phyloP scores from a whole-genome alignment of 1,140 invertebrate genomes.

The Papilio aristodemus region DNA sequence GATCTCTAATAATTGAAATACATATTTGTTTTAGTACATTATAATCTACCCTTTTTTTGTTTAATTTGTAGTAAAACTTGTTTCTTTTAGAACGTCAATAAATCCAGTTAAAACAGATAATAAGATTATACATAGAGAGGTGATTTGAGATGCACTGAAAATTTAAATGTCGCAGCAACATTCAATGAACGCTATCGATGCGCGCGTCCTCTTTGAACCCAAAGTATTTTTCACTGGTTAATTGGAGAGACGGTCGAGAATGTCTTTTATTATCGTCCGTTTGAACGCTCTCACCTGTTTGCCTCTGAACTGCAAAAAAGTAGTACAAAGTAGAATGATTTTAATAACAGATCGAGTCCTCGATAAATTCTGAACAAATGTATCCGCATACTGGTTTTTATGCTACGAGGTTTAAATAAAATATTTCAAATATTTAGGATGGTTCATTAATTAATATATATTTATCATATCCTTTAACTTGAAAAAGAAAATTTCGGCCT shows the following conservation, averaged over 20 bases:
- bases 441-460: too few species aligned
- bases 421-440: too few species aligned
- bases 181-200: constrained; percentile 27
- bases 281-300: constrained; percentile 23
- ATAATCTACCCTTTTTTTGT: too few species aligned
- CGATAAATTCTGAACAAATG: not conserved
- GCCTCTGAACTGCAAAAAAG: constrained; percentile 25
- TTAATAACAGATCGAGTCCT: constrained; percentile 10
- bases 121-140: constrained; percentile 23
- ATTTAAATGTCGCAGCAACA: not conserved
- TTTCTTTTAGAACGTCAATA: too few species aligned
- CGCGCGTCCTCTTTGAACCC: constrained; percentile 17
- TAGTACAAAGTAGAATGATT: constrained; percentile 11
- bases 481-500: too few species aligned
- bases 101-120: not conserved
- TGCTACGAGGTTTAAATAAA: too few species aligned
- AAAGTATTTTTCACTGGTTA: constrained; percentile 27
- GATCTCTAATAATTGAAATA: too few species aligned
- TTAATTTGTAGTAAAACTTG: too few species aligned
- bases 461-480: too few species aligned
- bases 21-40: too few species aligned
- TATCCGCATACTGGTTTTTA: not conserved
- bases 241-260: constrained; percentile 30
- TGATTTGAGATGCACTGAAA: constrained; percentile 6
- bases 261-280: constrained; percentile 25